Evolutionary conservation across 1,140 invertebrate species (phyloP).

Genomic region (Agrilus planipennis): DNA sequence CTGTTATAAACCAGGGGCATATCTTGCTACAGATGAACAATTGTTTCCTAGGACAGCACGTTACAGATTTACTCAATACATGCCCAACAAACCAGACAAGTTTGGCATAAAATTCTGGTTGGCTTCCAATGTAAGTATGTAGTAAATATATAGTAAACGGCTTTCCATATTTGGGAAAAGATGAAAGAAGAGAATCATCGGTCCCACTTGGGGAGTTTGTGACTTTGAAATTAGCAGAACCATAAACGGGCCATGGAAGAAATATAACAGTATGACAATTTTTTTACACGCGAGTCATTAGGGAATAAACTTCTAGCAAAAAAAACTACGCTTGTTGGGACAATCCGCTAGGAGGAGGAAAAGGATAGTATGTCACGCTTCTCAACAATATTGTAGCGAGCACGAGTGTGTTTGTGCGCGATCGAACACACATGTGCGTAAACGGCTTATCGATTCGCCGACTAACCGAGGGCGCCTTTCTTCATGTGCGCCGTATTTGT

Average conservation of each 20-base stretch:
- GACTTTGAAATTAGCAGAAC: conserved; percentile 21
- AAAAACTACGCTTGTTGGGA: no score
- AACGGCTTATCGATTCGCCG: no score
- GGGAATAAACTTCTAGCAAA: no score
- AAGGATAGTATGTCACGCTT: no score
- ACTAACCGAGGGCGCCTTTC: no score
- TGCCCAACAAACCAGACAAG: conserved; percentile 32
- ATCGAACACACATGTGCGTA: no score
- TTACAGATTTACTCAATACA: conserved; percentile 31
- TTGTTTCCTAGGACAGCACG: conserved; percentile 30
- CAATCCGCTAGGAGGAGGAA: no score
- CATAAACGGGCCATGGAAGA: conserved; percentile 18
- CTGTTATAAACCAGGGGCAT: conserved; percentile 26
- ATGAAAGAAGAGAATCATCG: conserved; percentile 13
- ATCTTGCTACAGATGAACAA: conserved; percentile 31
- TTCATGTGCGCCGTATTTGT: no score
- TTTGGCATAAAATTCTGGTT: conserved; percentile 34
- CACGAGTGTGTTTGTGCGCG: no score
- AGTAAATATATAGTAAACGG: conserved; percentile 31
- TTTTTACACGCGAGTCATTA: no score
- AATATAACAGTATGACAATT: conserved; percentile 9
- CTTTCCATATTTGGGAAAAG: conserved; percentile 30
- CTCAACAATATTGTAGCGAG: no score
- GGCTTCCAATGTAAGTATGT: conserved; percentile 21
- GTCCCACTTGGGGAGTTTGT: conserved; percentile 17